These are phyloP conservation scores for Ichneumoninae sp. DNA, from an alignment of 2,888 invertebrate species.

Conservation along the genomic window DNA sequence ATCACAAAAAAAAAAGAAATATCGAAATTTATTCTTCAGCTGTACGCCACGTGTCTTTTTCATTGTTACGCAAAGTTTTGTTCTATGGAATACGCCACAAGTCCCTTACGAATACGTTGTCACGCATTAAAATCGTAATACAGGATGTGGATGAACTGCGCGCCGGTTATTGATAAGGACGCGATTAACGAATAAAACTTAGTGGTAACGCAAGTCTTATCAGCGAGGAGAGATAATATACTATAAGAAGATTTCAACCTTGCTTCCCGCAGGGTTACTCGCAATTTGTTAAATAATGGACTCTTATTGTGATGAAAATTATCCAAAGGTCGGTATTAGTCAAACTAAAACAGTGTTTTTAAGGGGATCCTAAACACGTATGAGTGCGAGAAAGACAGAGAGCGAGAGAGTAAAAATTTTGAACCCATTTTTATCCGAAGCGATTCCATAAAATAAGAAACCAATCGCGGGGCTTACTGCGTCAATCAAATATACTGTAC, in stretches of 20 bases:
- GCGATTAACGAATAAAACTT: background rate
- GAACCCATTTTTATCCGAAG: background rate
- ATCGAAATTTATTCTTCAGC: background rate
- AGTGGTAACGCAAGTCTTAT: background rate
- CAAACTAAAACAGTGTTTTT: background rate
- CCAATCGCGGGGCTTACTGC: no score
- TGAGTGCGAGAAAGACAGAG: background rate
- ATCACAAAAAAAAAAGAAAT: background rate
- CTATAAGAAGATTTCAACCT: background rate
- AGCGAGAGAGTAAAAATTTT: background rate
- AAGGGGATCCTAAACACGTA: background rate
- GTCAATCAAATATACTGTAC: background rate
- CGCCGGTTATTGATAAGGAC: background rate
- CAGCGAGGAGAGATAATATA: background rate
- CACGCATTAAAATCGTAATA: background rate
- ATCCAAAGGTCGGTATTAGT: conserved; percentile 59
- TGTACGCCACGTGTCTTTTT: background rate
- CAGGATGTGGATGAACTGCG: background rate
- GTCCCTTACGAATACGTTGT: background rate
- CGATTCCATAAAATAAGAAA: no score
- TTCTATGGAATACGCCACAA: background rate
- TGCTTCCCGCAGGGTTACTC: background rate
- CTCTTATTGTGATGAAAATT: conserved; percentile 63
- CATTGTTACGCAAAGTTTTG: background rate
- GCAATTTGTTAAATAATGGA: conserved; percentile 29